Conservation (phyloP, 2,113 vertebrate genomes). For the Phasianus colchicus region DNA sequence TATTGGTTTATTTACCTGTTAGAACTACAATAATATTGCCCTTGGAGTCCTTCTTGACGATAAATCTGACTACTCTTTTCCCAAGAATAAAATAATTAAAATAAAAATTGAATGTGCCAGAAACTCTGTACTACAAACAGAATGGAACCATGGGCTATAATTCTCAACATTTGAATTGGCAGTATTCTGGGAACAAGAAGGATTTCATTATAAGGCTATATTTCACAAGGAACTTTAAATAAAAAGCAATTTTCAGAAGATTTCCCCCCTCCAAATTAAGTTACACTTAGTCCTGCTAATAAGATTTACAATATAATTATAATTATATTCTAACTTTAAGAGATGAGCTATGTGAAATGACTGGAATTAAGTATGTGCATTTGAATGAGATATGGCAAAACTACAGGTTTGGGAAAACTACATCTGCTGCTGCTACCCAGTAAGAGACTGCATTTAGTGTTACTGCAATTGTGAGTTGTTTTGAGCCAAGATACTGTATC, state of each 20-base stretch:
- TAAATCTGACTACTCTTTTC: slow-evolving; percentile 75
- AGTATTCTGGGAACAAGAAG: slow-evolving; percentile 64
- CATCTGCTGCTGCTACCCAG: neutral
- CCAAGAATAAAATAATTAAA: slow-evolving; percentile 78
- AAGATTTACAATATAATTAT: neutral
- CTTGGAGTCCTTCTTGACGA: slow-evolving; percentile 62
- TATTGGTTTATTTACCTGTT: slow-evolving; percentile 77
- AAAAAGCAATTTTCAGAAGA: slow-evolving; percentile 29
- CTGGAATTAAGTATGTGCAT: neutral
- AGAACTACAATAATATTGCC: slow-evolving; percentile 76
- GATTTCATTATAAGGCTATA: slow-evolving; percentile 67
- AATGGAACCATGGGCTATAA: slow-evolving; percentile 63
- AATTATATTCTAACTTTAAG: neutral
- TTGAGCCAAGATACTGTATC: neutral
- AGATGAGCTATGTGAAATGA: neutral
- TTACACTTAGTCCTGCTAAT: neutral
- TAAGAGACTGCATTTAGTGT: neutral
- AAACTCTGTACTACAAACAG: slow-evolving; percentile 69
- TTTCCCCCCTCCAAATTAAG: neutral
- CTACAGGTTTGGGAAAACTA: neutral
- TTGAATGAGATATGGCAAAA: neutral
- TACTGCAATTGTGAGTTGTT: neutral
- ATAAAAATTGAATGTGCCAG: slow-evolving; percentile 69
- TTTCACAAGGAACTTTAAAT: slow-evolving; percentile 70
- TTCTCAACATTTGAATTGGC: slow-evolving; percentile 67